Percentiles rank a stretch among this genome's conserved stretches.
Conservation (phyloP, 2,113 vertebrate species). For the Albula glossodonta region DNA sequence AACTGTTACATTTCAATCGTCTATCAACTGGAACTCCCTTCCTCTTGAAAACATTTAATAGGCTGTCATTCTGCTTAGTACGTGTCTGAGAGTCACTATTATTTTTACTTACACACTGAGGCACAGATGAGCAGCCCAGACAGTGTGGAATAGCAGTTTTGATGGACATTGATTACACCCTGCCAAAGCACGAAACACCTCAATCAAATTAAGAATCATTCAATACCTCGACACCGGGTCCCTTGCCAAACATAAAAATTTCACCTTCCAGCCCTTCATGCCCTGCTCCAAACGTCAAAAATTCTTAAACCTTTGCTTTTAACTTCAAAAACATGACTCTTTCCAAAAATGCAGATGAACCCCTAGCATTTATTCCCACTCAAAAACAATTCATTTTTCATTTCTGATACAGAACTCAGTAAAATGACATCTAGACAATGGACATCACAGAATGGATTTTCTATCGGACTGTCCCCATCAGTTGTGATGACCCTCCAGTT, state of each 20-base stretch:
- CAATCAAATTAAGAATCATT: slow-evolving; percentile 11
- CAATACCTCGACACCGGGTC: slow-evolving; percentile 21
- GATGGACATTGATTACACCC: slow-evolving; percentile 35
- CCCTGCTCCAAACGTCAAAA: not conserved
- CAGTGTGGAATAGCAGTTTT: slow-evolving; percentile 11
- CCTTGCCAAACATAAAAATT: slow-evolving; percentile 33
- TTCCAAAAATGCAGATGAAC: no score
- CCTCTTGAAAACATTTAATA: slow-evolving; percentile 55
- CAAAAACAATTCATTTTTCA: no score
- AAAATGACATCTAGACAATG: no score
- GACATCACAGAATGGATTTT: no score
- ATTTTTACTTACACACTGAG: slow-evolving; percentile 27
- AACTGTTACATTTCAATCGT: slow-evolving; percentile 53
- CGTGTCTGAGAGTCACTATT: slow-evolving; percentile 39
- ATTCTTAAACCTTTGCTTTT: no score
- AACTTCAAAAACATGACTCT: no score
- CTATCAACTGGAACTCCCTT: slow-evolving; percentile 44
- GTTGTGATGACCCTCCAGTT: not conserved
- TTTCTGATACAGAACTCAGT: no score
- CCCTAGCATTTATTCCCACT: no score
- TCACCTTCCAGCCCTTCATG: not conserved
- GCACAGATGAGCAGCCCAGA: slow-evolving; percentile 1
- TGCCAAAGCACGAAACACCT: slow-evolving; percentile 28
- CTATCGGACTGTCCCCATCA: not conserved
- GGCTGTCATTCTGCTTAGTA: slow-evolving; percentile 34